Base-by-base conservation (phyloP, 2,797 vertebrate species). In the Lindbergichthys nudifrons region DNA sequence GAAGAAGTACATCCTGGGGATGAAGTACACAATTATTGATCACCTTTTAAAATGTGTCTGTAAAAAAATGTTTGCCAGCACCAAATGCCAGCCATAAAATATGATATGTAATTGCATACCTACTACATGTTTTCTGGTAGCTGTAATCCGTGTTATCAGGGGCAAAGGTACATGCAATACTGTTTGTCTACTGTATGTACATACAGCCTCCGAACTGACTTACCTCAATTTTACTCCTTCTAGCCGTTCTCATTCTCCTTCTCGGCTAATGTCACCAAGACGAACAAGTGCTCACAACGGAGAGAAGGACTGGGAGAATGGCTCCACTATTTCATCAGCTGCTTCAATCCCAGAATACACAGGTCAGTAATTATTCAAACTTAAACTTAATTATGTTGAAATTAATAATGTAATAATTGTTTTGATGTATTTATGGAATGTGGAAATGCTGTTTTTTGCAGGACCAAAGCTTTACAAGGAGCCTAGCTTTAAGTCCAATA, bases 401-500 rank as follows among this genome's bases (percentile, higher is more conserved):
- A 23, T 21, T 0, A 43, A 43, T 58, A 4, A 7, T 15, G 4
- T 3, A 2, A 54, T 12, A 4, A 52, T 58, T 51, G n/a, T 71
- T 75, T 76, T 63, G 50, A 78, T 77, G 13, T 8, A 3, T 16
- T 10, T 41, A 5, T 78, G 23, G 65, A 60, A 56, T 84, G 41
- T 84, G 3, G 23, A 66, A 76, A 71, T 73, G 14, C 1, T 70
- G 0, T 80, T n/a, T 83, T 5, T 87, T 66, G 8, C 79, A 98
- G 97, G 97, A 53, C 97, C 97, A 13, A 96, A 96, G 83, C 93
- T 98, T 19, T 98, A 97, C 88, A 98, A 98, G 90, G 97, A 98
- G 88, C 97, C 97, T 42, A 98, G 97, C 76, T 97, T 97, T 85
- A 98, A 98, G 92, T 98, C 97, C 77, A 98, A 98, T 92, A 97